Percentiles rank a stretch among this genome's conserved stretches.
Evolutionary conservation across 2,888 invertebrate species (phyloP).

Genomic region (Masnerella sp.): DNA sequence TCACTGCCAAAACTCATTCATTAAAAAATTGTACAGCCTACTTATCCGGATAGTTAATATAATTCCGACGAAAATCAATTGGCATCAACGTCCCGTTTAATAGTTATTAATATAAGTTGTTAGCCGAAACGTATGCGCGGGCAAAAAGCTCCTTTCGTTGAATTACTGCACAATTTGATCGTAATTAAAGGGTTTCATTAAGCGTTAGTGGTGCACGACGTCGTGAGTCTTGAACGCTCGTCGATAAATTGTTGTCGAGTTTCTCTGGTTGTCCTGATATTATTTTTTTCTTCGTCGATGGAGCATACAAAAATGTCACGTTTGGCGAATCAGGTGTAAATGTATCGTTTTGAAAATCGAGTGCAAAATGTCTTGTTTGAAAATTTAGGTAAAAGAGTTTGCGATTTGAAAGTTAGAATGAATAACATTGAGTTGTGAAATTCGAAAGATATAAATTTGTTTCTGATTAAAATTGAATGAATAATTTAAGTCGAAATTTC

Average conservation of each 20-base stretch:
- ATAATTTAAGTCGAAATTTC: too few species aligned
- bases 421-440: too few species aligned
- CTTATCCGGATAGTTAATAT: slow-evolving; percentile 23
- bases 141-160: slow-evolving; percentile 45
- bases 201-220: slow-evolving; percentile 44
- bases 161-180: slow-evolving; percentile 55
- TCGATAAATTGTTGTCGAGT: slow-evolving; percentile 59
- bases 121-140: slow-evolving; percentile 31
- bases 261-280: slow-evolving; percentile 51
- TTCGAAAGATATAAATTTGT: too few species aligned
- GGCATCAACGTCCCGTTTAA: slow-evolving; percentile 40
- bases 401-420: too few species aligned
- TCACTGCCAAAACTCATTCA: slow-evolving; percentile 6
- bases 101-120: slow-evolving; percentile 45
- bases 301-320: too few species aligned
- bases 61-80: slow-evolving; percentile 54
- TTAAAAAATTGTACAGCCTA: slow-evolving; percentile 37
- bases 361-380: too few species aligned
- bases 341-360: too few species aligned
- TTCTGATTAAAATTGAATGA: too few species aligned
- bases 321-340: too few species aligned
- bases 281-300: slow-evolving; percentile 58
- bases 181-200: slow-evolving; percentile 54
- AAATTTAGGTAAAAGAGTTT: too few species aligned
- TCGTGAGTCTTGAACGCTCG: slow-evolving; percentile 52